A percentile compares a stretch with the other conserved stretches of the same genome.
Evolutionary conservation across 2,797 vertebrate species (phyloP).

Genomic region (Hozukius guyotensis): DNA sequence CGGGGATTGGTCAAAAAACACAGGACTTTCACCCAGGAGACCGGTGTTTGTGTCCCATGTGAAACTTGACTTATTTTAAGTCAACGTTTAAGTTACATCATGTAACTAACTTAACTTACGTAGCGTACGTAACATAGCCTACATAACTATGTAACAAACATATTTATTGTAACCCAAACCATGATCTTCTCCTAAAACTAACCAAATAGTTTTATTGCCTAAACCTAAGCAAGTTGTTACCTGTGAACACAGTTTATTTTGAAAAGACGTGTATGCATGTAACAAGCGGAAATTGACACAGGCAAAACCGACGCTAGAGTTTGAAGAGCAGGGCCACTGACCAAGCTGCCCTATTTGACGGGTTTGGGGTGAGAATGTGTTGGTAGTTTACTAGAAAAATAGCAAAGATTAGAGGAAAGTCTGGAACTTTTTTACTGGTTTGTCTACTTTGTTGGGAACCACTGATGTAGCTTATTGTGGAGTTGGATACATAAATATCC

Average conservation of each 20-base stretch:
- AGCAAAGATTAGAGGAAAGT: no score
- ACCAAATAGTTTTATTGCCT: neutral
- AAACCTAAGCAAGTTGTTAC: neutral
- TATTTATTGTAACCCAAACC: neutral
- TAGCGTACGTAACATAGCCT: neutral
- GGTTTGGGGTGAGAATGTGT: neutral
- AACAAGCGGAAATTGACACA: neutral
- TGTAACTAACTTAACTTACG: no score
- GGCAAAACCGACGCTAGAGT: neutral
- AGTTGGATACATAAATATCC: neutral
- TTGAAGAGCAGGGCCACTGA: neutral
- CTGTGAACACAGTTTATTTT: neutral
- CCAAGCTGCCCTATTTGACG: neutral
- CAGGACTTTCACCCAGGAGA: neutral
- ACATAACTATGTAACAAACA: neutral
- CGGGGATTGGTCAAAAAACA: neutral
- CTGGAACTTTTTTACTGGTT: neutral
- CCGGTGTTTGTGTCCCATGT: neutral
- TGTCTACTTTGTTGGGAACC: neutral
- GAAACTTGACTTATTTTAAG: neutral
- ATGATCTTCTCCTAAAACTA: neutral
- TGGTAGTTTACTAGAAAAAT: neutral
- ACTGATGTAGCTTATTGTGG: neutral
- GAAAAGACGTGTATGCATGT: neutral
- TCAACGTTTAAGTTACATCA: neutral